Evolutionary conservation across 2,113 vertebrate genomes (phyloP).

Genomic region (Alouatta palliata): DNA sequence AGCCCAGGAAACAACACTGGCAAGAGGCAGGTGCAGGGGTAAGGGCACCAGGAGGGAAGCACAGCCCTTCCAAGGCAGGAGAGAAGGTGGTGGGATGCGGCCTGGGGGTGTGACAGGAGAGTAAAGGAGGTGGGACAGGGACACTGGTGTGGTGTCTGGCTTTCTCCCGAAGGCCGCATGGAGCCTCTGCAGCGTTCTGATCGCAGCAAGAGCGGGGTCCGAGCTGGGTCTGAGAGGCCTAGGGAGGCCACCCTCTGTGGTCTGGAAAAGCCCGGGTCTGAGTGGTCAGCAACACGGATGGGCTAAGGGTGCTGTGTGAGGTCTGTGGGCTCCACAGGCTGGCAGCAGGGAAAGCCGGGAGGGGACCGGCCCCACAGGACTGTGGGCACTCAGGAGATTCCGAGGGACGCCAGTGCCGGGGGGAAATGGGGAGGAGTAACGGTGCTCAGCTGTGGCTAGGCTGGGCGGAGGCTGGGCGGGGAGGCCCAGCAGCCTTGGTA

Average conservation of each 20-base stretch:
- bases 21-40: background rate
- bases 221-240: background rate
- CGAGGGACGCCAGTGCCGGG: background rate
- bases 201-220: background rate
- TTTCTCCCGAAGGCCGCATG: background rate
- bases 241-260: background rate
- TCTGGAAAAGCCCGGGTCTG: background rate
- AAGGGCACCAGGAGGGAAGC: background rate
- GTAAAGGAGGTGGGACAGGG: background rate
- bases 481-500: too few species aligned
- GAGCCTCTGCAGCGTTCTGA: background rate
- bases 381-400: background rate
- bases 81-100: background rate
- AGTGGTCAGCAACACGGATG: background rate
- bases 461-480: background rate
- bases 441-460: background rate
- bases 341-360: background rate
- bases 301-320: background rate
- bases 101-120: accelerated
- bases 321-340: background rate
- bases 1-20: background rate
- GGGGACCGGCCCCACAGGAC: background rate
- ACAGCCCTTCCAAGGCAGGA: background rate
- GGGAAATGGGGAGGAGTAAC: background rate
- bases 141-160: background rate